A percentile compares a stretch with the other conserved stretches of the same genome.
Conservation (phyloP, 92 coral and sea anemone genomes). For the Galaxea fascicularis region DNA sequence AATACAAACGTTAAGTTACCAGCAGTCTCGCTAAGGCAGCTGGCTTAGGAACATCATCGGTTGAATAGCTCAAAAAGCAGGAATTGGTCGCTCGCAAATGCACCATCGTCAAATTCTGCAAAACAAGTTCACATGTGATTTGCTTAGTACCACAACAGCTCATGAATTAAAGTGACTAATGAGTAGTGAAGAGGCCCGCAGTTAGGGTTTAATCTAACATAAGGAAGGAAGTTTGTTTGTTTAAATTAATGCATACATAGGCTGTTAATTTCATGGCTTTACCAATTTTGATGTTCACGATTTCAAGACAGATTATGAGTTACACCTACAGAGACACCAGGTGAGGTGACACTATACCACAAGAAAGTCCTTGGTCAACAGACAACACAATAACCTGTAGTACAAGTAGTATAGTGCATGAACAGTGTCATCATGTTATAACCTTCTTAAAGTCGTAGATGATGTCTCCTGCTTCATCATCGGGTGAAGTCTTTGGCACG, state of each 20-base stretch:
- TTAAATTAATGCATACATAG: neutral
- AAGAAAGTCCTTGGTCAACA: neutral
- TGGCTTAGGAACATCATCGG: neutral
- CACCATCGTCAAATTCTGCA: neutral
- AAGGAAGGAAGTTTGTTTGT: neutral
- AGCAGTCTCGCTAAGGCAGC: neutral
- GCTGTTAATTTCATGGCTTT: neutral
- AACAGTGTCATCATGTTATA: constrained; percentile 5
- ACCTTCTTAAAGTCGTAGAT: no score
- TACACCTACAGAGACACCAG: neutral
- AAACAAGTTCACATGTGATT: neutral
- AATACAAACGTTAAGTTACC: neutral
- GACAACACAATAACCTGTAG: neutral
- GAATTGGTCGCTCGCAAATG: neutral
- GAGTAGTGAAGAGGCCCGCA: neutral
- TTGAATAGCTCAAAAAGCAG: neutral
- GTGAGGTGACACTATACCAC: neutral
- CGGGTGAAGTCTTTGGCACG: no score
- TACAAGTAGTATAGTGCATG: neutral
- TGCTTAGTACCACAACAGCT: neutral
- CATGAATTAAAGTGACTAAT: neutral
- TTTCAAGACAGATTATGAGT: neutral
- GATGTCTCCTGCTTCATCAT: no score
- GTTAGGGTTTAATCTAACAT: neutral
- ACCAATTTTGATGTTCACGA: neutral